Evolutionary conservation across 1,140 invertebrate genomes (phyloP).

Genomic region (Contarinia nasturtii): DNA sequence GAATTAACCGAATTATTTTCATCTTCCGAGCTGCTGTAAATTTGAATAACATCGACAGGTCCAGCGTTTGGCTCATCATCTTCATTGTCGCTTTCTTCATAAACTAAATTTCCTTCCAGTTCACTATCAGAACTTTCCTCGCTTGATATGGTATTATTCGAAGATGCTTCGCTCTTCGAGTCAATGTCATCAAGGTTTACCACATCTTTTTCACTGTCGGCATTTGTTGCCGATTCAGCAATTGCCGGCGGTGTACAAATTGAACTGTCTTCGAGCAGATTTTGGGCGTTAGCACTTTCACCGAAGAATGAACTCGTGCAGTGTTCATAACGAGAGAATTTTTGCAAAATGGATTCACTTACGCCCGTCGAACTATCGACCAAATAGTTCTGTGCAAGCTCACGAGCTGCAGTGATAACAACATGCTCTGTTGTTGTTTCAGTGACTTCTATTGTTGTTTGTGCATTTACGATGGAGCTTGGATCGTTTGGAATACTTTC

Average conservation of each 20-base stretch:
- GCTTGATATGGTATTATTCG: not conserved
- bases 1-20: not conserved
- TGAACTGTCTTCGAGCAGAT: not conserved
- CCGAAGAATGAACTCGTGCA: too few species aligned
- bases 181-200: not conserved
- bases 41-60: not conserved
- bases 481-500: too few species aligned
- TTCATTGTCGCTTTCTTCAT: constrained; percentile 1
- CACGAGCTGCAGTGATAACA: too few species aligned
- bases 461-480: too few species aligned
- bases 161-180: not conserved
- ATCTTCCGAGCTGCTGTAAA: not conserved
- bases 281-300: too few species aligned
- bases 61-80: too few species aligned
- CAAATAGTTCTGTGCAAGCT: too few species aligned
- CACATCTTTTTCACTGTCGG: not conserved
- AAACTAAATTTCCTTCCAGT: not conserved
- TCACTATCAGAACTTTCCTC: not conserved
- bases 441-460: too few species aligned
- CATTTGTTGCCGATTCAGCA: not conserved
- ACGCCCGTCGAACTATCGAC: too few species aligned
- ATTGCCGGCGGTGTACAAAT: not conserved
- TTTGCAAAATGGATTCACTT: too few species aligned
- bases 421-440: too few species aligned
- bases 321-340: too few species aligned